Evolutionary conservation across 1,140 invertebrate species (phyloP).

Genomic region (Amyelois transitella): DNA sequence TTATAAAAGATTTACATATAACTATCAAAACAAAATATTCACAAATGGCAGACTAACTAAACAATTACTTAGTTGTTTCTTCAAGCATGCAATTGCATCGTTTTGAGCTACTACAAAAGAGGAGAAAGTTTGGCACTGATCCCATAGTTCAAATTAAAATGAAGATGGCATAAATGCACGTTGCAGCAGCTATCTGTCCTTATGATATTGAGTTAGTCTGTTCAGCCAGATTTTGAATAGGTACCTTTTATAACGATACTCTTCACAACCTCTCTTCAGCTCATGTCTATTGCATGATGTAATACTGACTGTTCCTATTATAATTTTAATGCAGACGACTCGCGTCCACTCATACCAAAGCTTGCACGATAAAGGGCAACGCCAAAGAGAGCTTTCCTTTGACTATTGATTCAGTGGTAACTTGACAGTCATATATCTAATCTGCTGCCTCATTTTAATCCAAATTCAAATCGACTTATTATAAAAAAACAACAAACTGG

Average conservation of each 20-base stretch:
- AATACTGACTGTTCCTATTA: constrained; percentile 45
- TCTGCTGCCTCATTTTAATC: constrained; percentile 62
- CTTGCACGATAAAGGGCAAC: constrained; percentile 32
- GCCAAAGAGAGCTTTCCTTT: constrained; percentile 65
- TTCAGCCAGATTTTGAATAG: constrained; percentile 66
- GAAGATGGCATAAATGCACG: constrained; percentile 70
- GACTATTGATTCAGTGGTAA: constrained; percentile 68
- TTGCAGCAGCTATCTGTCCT: constrained; percentile 63
- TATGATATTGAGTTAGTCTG: constrained; percentile 64
- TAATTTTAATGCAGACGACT: constrained; percentile 16
- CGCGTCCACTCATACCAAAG: constrained; percentile 11
- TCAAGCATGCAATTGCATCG: constrained; percentile 72
- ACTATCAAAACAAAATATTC: constrained; percentile 75
- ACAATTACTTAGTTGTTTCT: constrained; percentile 68
- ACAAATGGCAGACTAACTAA: constrained; percentile 75
- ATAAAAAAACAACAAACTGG: constrained; percentile 70
- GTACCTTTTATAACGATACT: constrained; percentile 73
- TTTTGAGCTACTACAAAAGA: constrained; percentile 74
- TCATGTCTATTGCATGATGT: constrained; percentile 48
- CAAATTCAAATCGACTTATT: constrained; percentile 65
- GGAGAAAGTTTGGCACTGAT: constrained; percentile 73
- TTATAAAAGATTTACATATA: constrained; percentile 75
- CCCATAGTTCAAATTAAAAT: constrained; percentile 65
- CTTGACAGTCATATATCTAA: constrained; percentile 62
- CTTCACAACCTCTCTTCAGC: constrained; percentile 67